Evolutionary conservation across 2,797 vertebrate genomes (phyloP), one percentile per base, ranked within the genome.

Genomic region (Gymnoscopelus braueri): DNA sequence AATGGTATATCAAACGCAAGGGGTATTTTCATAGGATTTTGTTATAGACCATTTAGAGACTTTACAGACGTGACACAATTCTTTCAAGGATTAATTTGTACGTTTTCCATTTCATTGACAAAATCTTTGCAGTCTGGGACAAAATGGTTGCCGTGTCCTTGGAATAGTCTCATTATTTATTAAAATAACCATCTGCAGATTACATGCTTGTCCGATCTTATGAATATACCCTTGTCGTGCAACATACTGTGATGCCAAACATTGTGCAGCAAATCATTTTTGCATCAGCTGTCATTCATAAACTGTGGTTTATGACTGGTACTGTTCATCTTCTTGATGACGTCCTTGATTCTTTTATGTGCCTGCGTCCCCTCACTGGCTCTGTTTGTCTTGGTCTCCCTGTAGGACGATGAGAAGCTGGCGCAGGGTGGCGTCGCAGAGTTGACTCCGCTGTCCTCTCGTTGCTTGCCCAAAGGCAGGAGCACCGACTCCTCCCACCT

Each of bases 371-470:
- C 48, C 70, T 69, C 7, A 39, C 65, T 49, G 35, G 2, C 26
- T 70, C n/a, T 61, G 24, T 47, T 15, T 54, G 62, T 14, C 8
- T 11, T 44, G 11, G 60, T 63, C 3, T 54, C 56, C 80, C 12
- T 55, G 78, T 78, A 99, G 97, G 92, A 92, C 67, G 68, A 86
- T 3, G 88, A 93, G 0, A 88, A 87, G 77, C 88, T 86, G 69
- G 82, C 84, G 74, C 84, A 52, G 71, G 91, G 92, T 65, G 78
- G 77, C 68, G 64, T 92, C 81, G 93, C 94, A 0, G 95, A 95
- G 87, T 91, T 92, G 85, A 93, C 93, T 74, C 95, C 93, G 68
- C 92, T 95, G 82, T 91, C 95, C 82, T 92, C 94, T 74, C 84
- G 90, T 84, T 94, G 85, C 69, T 92, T 91, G 87, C 83, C 77